These are phyloP conservation scores for Plutella xylostella DNA, from an alignment of 2,888 invertebrate species.

Conservation along the genomic window DNA sequence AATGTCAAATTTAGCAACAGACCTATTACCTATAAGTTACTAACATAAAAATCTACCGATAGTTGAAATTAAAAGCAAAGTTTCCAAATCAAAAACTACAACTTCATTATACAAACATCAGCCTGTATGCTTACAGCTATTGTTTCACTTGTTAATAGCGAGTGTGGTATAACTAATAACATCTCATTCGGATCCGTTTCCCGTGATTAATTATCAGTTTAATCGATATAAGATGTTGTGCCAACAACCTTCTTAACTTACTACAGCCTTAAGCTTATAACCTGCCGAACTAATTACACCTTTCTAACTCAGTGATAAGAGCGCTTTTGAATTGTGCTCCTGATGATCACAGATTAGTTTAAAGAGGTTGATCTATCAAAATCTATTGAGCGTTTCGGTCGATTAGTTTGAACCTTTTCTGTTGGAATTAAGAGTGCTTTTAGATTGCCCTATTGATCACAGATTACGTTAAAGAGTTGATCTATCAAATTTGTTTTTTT, in stretches of 20 bases:
- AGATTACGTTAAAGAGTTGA: slow-evolving; percentile 66
- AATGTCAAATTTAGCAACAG: no score
- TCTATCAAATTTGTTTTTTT: slow-evolving; percentile 57
- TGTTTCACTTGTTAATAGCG: slow-evolving; percentile 68
- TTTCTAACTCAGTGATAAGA: slow-evolving; percentile 19
- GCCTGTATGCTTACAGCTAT: slow-evolving; percentile 41
- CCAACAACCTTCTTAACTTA: slow-evolving; percentile 62
- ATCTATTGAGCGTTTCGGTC: no score
- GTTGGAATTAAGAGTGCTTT: slow-evolving; percentile 27
- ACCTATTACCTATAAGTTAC: no score
- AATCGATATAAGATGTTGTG: slow-evolving; percentile 70
- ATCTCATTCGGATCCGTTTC: slow-evolving; percentile 70
- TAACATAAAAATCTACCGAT: no score
- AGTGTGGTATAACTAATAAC: slow-evolving; percentile 68
- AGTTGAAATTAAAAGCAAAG: no score
- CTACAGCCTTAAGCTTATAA: slow-evolving; percentile 18
- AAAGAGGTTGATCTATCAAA: slow-evolving; percentile 68
- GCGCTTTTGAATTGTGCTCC: slow-evolving; percentile 19
- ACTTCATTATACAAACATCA: no score
- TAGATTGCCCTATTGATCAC: slow-evolving; percentile 29
- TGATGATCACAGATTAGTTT: slow-evolving; percentile 55
- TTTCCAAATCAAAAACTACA: no score
- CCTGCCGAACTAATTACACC: slow-evolving; percentile 18
- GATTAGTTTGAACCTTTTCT: no score
- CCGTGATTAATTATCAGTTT: slow-evolving; percentile 71